Conservation (phyloP, 2,888 invertebrate species). For the Latheticus oryzae region DNA sequence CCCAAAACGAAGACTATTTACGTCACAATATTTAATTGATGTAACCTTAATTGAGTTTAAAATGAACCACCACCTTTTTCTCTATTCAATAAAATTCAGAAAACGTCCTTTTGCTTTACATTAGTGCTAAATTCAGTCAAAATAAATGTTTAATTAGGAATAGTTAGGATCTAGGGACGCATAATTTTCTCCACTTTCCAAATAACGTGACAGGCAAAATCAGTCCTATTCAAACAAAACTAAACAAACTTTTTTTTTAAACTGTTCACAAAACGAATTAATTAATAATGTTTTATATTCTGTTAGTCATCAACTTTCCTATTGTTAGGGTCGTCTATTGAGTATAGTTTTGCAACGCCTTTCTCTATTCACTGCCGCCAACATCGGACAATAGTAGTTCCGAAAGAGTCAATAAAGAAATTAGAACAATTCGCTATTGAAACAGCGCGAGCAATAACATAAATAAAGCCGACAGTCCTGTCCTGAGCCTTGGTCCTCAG, state of each 20-base stretch:
- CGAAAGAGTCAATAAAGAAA: constrained; percentile 18
- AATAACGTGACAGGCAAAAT: constrained; percentile 14
- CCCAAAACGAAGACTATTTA: no score
- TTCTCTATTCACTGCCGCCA: background rate
- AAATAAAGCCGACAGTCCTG: constrained; percentile 50
- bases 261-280: constrained; percentile 9
- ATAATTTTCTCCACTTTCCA: constrained; percentile 16
- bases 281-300: constrained; percentile 18
- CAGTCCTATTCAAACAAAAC: no score
- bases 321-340: background rate
- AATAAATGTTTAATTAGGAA: constrained; percentile 28
- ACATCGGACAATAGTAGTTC: constrained; percentile 6
- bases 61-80: no score
- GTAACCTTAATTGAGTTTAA: no score
- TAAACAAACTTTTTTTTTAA: constrained; percentile 15
- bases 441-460: constrained; percentile 41
- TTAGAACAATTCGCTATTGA: constrained; percentile 30
- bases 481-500: constrained; percentile 53
- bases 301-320: background rate
- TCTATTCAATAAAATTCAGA: no score
- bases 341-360: background rate
- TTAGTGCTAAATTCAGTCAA: no score
- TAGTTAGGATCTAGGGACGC: constrained; percentile 15
- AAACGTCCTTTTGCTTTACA: no score
- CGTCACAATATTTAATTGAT: no score